phyloP scores from a whole-genome alignment of 2,113 vertebrate species.

The Rhineura floridana region DNA sequence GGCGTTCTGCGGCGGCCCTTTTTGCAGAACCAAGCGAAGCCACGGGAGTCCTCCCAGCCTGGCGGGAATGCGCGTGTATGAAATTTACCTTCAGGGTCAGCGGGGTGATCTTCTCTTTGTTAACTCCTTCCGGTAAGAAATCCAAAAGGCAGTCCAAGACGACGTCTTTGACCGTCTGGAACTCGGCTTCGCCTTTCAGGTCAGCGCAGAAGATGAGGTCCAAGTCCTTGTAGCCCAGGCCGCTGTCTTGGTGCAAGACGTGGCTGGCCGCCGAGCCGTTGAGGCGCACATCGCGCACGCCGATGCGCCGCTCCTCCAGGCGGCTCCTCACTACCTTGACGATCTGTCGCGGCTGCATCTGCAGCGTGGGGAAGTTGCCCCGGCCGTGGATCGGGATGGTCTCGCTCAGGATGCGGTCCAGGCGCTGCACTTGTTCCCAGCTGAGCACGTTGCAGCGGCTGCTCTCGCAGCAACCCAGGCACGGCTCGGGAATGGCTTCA shows the following conservation, averaged over 20 bases:
- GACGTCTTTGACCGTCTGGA: slow-evolving; percentile 96
- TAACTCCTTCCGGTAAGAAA: slow-evolving; percentile 96
- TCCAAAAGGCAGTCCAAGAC: slow-evolving; percentile 98
- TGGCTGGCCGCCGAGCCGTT: slow-evolving; percentile 97
- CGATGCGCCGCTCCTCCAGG: slow-evolving; percentile 89
- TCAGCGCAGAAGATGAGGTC: slow-evolving; percentile 98
- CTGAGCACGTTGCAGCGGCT: slow-evolving; percentile 89
- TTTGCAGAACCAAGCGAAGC: background rate
- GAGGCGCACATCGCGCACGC: slow-evolving; percentile 91
- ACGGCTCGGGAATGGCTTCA: slow-evolving; percentile 29
- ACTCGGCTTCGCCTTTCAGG: slow-evolving; percentile 92
- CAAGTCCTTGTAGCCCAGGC: slow-evolving; percentile 96
- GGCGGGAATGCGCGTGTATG: background rate
- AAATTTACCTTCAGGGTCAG: slow-evolving; percentile 92
- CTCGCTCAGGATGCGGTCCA: slow-evolving; percentile 93
- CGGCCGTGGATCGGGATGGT: slow-evolving; percentile 98
- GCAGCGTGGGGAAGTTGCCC: slow-evolving; percentile 97
- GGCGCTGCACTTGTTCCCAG: slow-evolving; percentile 98
- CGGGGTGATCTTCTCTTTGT: slow-evolving; percentile 95
- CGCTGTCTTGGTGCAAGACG: slow-evolving; percentile 93
- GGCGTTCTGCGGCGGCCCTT: too few species aligned
- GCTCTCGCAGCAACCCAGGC: slow-evolving; percentile 72
- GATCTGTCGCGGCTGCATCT: slow-evolving; percentile 94
- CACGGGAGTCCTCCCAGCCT: background rate
- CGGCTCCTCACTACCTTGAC: slow-evolving; percentile 93